These are phyloP conservation scores for Rattus norvegicus DNA, from an alignment of 2,113 vertebrate species.

Conservation along the genomic window GRCr8 NC_086021.1:45727001-45727500, in stretches of 20 bases:
- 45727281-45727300: background rate
- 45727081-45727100: background rate
- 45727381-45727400: background rate
- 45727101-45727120: background rate
- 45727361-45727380: background rate
- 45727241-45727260: background rate
- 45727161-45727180: background rate
- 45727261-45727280: fast-evolving
- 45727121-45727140: background rate
- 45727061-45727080: background rate
- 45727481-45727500: background rate
- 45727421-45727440: background rate
- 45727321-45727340: background rate
- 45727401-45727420: background rate
- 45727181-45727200: background rate
- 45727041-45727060: background rate
- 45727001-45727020: background rate
- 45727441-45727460: background rate
- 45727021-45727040: constrained; percentile 10
- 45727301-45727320: background rate
- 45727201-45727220: background rate
- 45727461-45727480: background rate
- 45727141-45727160: background rate
- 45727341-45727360: background rate
- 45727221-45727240: background rate